Evolutionary conservation across 1,140 invertebrate genomes (phyloP), one percentile per base, ranked within the genome.

Genomic region (Bombus superbus): DNA sequence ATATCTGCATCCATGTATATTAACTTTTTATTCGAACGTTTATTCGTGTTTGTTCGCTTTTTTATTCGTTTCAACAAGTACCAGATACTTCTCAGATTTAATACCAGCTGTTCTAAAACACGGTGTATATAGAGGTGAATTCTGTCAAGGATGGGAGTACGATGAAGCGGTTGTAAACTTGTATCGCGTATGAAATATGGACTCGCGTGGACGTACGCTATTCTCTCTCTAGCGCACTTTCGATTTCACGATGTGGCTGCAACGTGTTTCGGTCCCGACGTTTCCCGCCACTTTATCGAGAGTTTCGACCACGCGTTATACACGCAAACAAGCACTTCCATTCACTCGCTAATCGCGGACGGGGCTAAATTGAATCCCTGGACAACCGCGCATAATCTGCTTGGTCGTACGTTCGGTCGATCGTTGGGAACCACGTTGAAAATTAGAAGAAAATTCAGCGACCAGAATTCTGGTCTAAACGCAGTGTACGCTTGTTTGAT

Each of bases 301-400:
- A 44, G 40, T 71, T 42, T 28, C n/a, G n/a, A 47, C 28, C n/a
- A 15, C 69, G 38, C 38, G 38, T 71, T 40, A 40, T 71, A 40
- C 68, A 40, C 69, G 42, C 71, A 32, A 73, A 73, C 71, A 73
- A 73, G 28, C 71, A 32, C 42, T 73, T 32, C 71, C 71, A 73
- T 73, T 73, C 71, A 73, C 71, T 44, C 40, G 42, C 42, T 73
- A 73, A 73, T 73, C 71, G 71, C 42, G 42, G 42, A n/a, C 40
- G 40, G 22, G 40, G 28, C 42, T n/a, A 32, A 73, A 73, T 73
- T 73, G 28, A 73, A 73, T 73, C 71, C 71, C 28, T n/a, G 71
- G 11, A 44, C 28, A 25, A 73, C 42, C 71, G 71, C 71, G 71
- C 28, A 73, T 73, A 73, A 73, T 73, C 71, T 44, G 42, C 13